These are phyloP conservation scores for Spinus olivaceus DNA, from an alignment of 2,797 vertebrate genomes.

Conservation along the genomic window DNA sequence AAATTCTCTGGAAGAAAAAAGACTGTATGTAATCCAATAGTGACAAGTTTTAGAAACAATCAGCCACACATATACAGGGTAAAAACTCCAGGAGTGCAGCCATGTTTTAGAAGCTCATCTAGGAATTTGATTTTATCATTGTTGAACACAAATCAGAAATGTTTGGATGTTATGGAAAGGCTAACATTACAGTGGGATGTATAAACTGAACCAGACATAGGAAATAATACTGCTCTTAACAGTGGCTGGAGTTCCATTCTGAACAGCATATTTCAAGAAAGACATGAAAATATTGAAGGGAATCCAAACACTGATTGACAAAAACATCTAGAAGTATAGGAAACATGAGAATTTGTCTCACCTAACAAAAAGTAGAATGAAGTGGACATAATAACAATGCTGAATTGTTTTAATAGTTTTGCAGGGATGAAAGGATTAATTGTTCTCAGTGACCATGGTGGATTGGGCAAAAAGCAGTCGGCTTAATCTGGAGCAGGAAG, in stretches of 20 bases:
- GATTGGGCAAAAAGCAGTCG: neutral
- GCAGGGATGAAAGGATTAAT: neutral
- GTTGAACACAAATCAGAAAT: neutral
- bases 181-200: neutral
- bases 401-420: neutral
- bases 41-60: neutral
- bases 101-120: neutral
- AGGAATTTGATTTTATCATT: neutral
- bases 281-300: neutral
- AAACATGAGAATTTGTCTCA: neutral
- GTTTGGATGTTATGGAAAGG: neutral
- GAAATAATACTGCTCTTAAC: neutral
- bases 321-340: neutral
- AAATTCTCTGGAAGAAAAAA: neutral
- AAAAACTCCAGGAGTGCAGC: fast-evolving
- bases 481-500: neutral
- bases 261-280: neutral
- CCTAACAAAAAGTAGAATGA: neutral
- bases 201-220: neutral
- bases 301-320: neutral
- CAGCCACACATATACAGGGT: fast-evolving
- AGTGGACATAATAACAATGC: neutral
- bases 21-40: neutral
- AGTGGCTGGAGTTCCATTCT: neutral
- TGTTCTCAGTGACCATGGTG: neutral